phyloP scores from a whole-genome alignment of 2,113 vertebrate genomes.

The Spheniscus mendiculus region DNA sequence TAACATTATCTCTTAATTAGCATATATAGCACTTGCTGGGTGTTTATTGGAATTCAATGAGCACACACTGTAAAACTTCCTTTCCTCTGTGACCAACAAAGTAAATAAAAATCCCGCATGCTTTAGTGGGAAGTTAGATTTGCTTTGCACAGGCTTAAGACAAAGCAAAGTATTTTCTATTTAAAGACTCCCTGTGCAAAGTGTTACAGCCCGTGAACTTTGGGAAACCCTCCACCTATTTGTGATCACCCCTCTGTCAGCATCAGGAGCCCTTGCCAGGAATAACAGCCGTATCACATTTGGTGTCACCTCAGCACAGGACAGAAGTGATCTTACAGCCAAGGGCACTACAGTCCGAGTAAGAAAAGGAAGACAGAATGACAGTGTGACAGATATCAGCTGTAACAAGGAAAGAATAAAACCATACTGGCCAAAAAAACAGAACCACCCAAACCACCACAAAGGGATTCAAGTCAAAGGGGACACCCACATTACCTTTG shows the following conservation, averaged over 20 bases:
- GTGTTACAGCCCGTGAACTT: background rate
- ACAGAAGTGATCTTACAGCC: background rate
- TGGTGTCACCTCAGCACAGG: background rate
- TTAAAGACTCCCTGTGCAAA: background rate
- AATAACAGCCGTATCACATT: background rate
- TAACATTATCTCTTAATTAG: conserved; percentile 46
- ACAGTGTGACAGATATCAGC: background rate
- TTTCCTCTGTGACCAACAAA: background rate
- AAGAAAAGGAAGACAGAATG: background rate
- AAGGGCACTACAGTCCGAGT: background rate
- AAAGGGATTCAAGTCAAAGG: background rate
- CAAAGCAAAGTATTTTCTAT: background rate
- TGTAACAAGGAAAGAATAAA: background rate
- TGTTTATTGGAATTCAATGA: background rate
- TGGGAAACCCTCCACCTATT: background rate
- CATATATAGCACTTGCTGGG: background rate
- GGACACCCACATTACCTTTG: background rate
- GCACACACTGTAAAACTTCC: background rate
- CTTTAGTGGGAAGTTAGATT: background rate
- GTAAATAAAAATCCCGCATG: background rate
- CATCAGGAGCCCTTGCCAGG: background rate
- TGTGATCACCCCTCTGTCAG: background rate
- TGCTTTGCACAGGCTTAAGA: background rate
- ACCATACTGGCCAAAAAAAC: background rate
- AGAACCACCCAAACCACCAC: background rate